Evolutionary conservation across 1,140 invertebrate species (phyloP), one percentile per base, ranked within the genome.

Genomic region (Drosophila setifemur): DNA sequence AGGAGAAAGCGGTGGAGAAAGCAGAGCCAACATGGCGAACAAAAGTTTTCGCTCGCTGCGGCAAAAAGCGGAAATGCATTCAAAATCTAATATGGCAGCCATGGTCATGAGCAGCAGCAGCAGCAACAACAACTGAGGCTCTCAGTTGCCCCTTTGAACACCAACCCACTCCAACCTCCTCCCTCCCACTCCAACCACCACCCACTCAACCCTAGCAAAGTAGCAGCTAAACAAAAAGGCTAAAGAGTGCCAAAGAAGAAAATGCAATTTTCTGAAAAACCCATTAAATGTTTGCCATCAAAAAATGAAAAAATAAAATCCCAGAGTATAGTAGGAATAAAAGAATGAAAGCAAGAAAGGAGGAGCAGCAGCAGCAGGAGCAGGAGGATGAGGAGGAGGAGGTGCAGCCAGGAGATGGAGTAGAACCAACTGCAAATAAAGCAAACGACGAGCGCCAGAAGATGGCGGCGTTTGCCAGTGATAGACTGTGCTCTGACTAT

Each of bases 221-320:
- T 70, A 83, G 78, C 69, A 83, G 78, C 78, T 83, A 87, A 88
- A 88, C 70, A 87, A 75, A 77, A 75, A 73, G 74, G 68, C 64
- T 60, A 86, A 86, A 86, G 76, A 86, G 81, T 86, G 70, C 78
- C 87, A 73, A 81, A 89, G 81, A 85, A 85, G 86, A 89, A 89
- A 89, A 89, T 89, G 86, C 86, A 89, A 89, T 89, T 89, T 89
- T 89, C 86, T 89, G 82, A 88, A 88, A 88, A 88, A 88, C 79
- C 86, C 86, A 88, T 88, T 88, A 88, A 89, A 89, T 86, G 83
- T 74, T 88, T 73, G 77, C 76, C 73, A 76, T 74, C 49, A 63
- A 75, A 71, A 74, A 82, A 57, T 23, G 44, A 45, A 42, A 35
- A 60, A 42, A 63, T 25, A 42, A 42, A 35, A 67, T 50, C 64